These are phyloP conservation scores for Drosophila helvetica DNA, from an alignment of 2,888 invertebrate species.

Conservation along the genomic window DNA sequence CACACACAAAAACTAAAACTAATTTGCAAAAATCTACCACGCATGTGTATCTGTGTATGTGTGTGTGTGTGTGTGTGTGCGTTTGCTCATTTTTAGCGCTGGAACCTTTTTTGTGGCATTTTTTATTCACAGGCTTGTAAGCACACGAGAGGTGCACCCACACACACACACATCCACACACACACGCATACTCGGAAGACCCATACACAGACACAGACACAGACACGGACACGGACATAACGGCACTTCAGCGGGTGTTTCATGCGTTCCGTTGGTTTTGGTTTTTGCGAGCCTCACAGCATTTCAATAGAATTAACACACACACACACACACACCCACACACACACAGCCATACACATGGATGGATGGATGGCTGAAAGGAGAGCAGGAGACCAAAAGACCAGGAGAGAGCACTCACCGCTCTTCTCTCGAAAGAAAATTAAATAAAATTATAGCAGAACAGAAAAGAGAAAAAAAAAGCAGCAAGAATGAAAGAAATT, in stretches of 20 bases:
- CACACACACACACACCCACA: slow-evolving; percentile 35
- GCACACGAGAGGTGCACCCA: slow-evolving; percentile 53
- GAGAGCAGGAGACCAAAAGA: slow-evolving; percentile 36
- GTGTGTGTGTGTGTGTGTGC: slow-evolving; percentile 27
- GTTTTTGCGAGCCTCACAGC: slow-evolving; percentile 75
- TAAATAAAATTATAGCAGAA: slow-evolving; percentile 72
- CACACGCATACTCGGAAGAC: neutral
- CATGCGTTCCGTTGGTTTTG: slow-evolving; percentile 76
- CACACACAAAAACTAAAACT: slow-evolving; percentile 63
- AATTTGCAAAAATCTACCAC: slow-evolving; percentile 72
- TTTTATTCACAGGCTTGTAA: slow-evolving; percentile 61
- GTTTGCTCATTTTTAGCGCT: slow-evolving; percentile 48
- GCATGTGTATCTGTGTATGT: slow-evolving; percentile 54
- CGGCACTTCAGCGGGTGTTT: slow-evolving; percentile 68
- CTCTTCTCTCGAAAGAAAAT: slow-evolving; percentile 58
- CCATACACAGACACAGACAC: slow-evolving; percentile 5
- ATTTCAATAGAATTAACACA: slow-evolving; percentile 80
- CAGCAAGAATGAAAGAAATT: neutral
- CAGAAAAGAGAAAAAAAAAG: neutral
- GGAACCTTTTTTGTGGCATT: slow-evolving; percentile 48
- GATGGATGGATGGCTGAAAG: slow-evolving; percentile 25
- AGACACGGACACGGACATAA: slow-evolving; percentile 17
- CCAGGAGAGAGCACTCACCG: slow-evolving; percentile 27
- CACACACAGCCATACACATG: slow-evolving; percentile 4
- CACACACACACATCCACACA: slow-evolving; percentile 17